Conservation (phyloP, 2,888 invertebrate species). For the Leptarthrus brevirostris region DNA sequence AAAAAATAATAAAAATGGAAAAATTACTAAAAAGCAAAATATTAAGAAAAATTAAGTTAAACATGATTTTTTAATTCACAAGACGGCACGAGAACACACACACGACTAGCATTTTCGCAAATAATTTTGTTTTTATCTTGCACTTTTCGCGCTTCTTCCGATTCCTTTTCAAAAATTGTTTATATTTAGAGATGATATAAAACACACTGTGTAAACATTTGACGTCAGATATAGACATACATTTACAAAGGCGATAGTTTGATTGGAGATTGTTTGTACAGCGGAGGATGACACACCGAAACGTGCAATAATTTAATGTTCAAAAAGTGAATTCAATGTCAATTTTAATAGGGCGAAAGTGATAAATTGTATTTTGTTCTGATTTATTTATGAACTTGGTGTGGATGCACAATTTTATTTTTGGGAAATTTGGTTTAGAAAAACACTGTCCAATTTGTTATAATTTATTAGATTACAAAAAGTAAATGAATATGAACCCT, state of each 20-base stretch:
- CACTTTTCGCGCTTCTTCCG: conserved; percentile 1
- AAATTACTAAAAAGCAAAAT: not conserved
- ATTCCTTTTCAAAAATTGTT: conserved; percentile 4
- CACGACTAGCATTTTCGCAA: not conserved
- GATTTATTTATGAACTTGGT: not conserved
- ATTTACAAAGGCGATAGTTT: not conserved
- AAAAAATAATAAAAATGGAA: not conserved
- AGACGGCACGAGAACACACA: not conserved
- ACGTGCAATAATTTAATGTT: conserved; percentile 17
- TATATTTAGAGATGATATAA: conserved; percentile 43
- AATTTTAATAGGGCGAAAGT: not conserved
- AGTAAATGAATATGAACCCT: too few species aligned
- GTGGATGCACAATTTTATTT: too few species aligned
- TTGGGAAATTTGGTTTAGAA: too few species aligned
- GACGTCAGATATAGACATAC: conserved; percentile 15
- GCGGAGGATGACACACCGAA: not conserved
- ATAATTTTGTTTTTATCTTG: not conserved
- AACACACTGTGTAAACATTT: conserved; percentile 20
- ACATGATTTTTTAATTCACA: not conserved
- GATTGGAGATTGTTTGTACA: not conserved
- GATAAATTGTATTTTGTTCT: not conserved
- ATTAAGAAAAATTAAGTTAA: not conserved
- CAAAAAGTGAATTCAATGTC: conserved; percentile 10
- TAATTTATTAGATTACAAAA: too few species aligned
- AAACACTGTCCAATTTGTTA: too few species aligned